These are phyloP conservation scores for Galbula dea DNA, from an alignment of 2,113 vertebrate genomes.

Conservation along the genomic window DNA sequence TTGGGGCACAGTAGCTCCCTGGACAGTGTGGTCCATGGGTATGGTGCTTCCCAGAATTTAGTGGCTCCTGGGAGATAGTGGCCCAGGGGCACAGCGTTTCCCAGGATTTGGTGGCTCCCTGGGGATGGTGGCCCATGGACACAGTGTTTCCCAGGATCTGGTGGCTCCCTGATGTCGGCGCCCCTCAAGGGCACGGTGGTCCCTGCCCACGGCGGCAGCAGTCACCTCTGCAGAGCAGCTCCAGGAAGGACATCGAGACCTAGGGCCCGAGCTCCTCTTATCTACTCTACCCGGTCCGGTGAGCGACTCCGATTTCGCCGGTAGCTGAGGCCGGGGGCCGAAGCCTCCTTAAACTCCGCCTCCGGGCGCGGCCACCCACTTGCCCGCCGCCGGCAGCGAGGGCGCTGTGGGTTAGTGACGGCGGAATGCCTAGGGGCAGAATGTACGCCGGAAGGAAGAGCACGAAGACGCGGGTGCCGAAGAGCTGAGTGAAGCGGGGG, in stretches of 20 bases:
- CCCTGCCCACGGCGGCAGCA: too few species aligned
- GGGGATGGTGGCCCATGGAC: too few species aligned
- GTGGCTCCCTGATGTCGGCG: too few species aligned
- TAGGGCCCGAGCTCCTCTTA: too few species aligned
- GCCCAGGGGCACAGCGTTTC: neutral
- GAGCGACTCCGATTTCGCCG: neutral
- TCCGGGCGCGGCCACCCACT: neutral
- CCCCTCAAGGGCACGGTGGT: too few species aligned
- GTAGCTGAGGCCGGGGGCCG: neutral
- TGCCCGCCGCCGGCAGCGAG: too few species aligned
- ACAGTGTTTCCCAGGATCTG: too few species aligned
- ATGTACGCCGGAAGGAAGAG: constrained; percentile 37
- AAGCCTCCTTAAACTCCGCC: neutral
- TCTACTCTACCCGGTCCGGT: neutral
- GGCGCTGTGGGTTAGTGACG: too few species aligned
- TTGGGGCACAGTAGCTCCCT: neutral
- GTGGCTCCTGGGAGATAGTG: neutral
- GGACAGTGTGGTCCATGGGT: too few species aligned
- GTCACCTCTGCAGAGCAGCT: neutral
- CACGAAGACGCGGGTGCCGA: constrained; percentile 50
- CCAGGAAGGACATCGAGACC: neutral
- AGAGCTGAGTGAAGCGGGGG: neutral
- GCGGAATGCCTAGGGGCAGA: too few species aligned
- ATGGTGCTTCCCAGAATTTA: neutral
- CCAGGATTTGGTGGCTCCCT: neutral